Evolutionary conservation across 2,797 vertebrate genomes (phyloP).

Genomic region (Malurus splendens): DNA sequence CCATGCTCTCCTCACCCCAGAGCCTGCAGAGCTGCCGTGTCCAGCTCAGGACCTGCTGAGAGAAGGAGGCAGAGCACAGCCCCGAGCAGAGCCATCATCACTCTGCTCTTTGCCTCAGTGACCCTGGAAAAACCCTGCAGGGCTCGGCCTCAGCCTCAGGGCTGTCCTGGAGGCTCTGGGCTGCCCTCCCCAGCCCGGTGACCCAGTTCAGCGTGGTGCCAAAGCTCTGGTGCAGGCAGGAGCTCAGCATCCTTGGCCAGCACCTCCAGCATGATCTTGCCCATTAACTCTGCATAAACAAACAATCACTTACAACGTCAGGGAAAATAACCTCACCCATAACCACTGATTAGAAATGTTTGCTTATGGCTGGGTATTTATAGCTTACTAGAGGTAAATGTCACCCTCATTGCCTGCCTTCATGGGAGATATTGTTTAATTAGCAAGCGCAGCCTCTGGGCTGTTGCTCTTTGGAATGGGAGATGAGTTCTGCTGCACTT

Average conservation of each 20-base stretch:
- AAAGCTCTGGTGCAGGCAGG: not conserved
- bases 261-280: not conserved
- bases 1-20: not conserved
- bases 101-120: not conserved
- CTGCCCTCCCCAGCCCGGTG: not conserved
- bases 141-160: not conserved
- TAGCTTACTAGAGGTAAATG: conserved; percentile 51
- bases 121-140: not conserved
- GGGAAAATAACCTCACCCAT: conserved; percentile 33
- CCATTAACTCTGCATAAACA: conserved; percentile 47
- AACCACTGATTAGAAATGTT: conserved; percentile 60
- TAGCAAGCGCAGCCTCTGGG: conserved; percentile 21
- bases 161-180: not conserved
- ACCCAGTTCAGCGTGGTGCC: not conserved
- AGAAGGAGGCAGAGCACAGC: not conserved
- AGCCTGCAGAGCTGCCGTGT: not conserved
- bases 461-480: not conserved
- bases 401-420: conserved; percentile 30
- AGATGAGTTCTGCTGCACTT: not conserved
- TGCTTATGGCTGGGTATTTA: conserved; percentile 53
- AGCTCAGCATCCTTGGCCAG: not conserved
- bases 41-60: not conserved
- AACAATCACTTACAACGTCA: conserved; percentile 27
- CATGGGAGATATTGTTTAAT: conserved; percentile 44
- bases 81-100: too few species aligned